Evolutionary conservation across 2,797 vertebrate species (phyloP).

Genomic region (Remorina albescens): DNA sequence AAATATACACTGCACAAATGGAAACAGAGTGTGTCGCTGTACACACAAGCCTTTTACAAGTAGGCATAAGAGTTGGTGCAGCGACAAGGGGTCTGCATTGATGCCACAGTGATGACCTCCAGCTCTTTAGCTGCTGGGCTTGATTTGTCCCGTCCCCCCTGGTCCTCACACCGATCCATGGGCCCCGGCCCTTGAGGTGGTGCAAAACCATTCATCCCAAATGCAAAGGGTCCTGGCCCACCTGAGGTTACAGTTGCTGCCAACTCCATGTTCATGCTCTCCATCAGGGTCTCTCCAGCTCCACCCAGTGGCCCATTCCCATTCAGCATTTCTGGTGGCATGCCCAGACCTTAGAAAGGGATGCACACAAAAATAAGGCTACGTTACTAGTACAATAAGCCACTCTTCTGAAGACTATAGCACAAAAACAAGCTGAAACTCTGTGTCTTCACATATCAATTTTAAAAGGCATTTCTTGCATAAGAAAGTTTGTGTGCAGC

Average conservation of each 20-base stretch:
- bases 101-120: slow-evolving; percentile 96
- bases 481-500: neutral
- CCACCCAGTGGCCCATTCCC: slow-evolving; percentile 77
- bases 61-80: slow-evolving; percentile 98
- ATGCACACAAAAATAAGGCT: slow-evolving; percentile 4
- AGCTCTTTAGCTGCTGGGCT: slow-evolving; percentile 90
- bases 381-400: neutral
- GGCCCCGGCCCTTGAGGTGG: slow-evolving; percentile 71
- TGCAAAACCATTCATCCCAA: slow-evolving; percentile 89
- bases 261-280: slow-evolving; percentile 91
- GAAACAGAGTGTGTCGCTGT: slow-evolving; percentile 28
- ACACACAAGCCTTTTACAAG: slow-evolving; percentile 79
- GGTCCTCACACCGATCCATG: slow-evolving; percentile 84
- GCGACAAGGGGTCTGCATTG: slow-evolving; percentile 97
- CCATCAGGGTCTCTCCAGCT: slow-evolving; percentile 86
- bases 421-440: neutral
- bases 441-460: neutral
- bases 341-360: slow-evolving; percentile 67
- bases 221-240: slow-evolving; percentile 95
- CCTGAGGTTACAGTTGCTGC: slow-evolving; percentile 90
- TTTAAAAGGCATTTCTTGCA: neutral
- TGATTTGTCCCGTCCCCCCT: slow-evolving; percentile 83
- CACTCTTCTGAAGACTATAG: neutral
- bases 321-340: slow-evolving; percentile 78
- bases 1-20: slow-evolving; percentile 48